A percentile compares a stretch with the other conserved stretches of the same genome.
phyloP scores from a whole-genome alignment of 2,113 vertebrate species.

The Alces alces region DNA sequence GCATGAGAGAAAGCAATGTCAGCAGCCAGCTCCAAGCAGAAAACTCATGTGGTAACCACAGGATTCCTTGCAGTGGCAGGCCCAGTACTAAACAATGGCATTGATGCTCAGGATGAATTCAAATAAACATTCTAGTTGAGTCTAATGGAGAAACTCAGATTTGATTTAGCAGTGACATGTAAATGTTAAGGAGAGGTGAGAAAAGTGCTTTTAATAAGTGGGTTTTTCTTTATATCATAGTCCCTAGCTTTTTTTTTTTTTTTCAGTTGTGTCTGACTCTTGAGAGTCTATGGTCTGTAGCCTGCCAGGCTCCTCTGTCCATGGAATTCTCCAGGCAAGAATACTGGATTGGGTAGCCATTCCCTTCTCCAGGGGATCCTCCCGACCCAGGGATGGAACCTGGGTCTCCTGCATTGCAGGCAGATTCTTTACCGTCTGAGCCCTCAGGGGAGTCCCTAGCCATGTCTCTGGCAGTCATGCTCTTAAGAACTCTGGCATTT shows the following conservation, averaged over 20 bases:
- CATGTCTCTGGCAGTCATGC: neutral
- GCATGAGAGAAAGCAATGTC: neutral
- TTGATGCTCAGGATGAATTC: neutral
- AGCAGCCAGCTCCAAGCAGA: neutral
- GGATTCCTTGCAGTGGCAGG: neutral
- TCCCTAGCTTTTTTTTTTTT: neutral
- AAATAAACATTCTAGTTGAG: neutral
- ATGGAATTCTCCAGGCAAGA: neutral
- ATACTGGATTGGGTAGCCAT: neutral
- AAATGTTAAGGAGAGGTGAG: slow-evolving; percentile 1
- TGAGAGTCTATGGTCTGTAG: neutral
- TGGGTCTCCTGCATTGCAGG: neutral
- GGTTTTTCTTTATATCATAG: neutral
- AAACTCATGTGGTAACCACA: neutral
- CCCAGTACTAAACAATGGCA: neutral
- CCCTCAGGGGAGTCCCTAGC: neutral
- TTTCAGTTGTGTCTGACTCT: neutral
- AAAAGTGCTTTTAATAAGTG: neutral
- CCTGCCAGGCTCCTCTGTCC: neutral
- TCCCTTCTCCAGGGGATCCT: neutral
- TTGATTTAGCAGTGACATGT: neutral
- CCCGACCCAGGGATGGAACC: neutral
- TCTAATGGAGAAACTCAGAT: neutral
- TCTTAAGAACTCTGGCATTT: neutral
- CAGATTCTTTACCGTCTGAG: neutral